Base-by-base conservation (phyloP, 2,797 vertebrate genomes). In the Danio aesculapii region DNA sequence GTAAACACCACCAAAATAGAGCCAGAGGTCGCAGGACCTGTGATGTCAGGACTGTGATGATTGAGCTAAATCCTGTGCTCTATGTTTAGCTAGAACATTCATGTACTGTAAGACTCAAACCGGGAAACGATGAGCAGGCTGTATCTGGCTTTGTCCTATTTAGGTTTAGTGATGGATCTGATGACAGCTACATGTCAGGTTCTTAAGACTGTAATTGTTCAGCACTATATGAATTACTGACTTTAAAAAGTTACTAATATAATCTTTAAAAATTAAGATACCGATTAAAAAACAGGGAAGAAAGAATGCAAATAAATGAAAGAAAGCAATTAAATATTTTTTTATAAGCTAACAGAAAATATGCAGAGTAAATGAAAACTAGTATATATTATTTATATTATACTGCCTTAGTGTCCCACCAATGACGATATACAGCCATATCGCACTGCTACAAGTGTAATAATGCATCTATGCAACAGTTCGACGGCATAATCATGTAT, bases 1-100 rank as follows among this genome's bases (percentile, higher is more conserved):
- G 75, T 77, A 82, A 86, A 86, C 72, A 62, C 19, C 16, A 66
- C 83, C 11, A 75, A 81, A 84, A 86, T 81, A 86, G 63, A 77
- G 47, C 14, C 61, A 47, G 58, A 66, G 52, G 78, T 84, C 82
- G 62, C 52, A 73, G 41, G 30, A 57, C 47, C 19, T 43, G 75
- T 62, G 55, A 78, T 77, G 68, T 66, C 50, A 62, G 57, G 77
- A 55, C 76, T 59, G 46, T 67, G 19, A 81, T 63, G 73, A 59
- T 72, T 68, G 67, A 57, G 49, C 62, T 79, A 81, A 82, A 73
- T 72, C 75, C 71, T 53, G 71, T n/a, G 17, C 55, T 75, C 82
- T 86, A 84, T 86, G 72, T 86, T 86, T 84, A 84, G 77, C 72
- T 16, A 67, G 55, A 39, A 6, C 71, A 50, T 82, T 53, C 43